Evolutionary conservation across 2,888 invertebrate species (phyloP).

Genomic region (Spicauda simplicius): DNA sequence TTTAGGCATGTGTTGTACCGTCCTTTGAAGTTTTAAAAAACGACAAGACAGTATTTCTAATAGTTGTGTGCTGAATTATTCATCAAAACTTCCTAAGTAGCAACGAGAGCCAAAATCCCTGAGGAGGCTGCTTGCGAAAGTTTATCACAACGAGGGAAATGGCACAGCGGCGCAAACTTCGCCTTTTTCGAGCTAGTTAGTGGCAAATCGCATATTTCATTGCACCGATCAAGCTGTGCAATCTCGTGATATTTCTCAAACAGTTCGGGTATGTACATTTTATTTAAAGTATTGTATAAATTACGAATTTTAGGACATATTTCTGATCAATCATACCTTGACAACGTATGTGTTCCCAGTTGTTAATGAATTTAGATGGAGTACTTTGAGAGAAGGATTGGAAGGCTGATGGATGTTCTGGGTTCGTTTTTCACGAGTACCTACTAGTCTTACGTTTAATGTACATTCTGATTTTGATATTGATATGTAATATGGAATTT

Average conservation of each 20-base stretch:
- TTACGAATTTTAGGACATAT: no score
- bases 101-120: conserved; percentile 2
- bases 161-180: conserved; percentile 3
- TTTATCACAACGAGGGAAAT: neutral
- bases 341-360: no score
- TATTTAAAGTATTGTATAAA: no score
- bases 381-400: no score
- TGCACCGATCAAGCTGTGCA: neutral
- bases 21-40: neutral
- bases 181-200: neutral
- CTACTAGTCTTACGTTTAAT: no score
- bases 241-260: neutral
- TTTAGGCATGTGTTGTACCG: neutral
- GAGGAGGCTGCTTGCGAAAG: neutral
- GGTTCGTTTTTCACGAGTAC: no score
- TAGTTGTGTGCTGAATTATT: conserved; percentile 1
- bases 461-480: no score
- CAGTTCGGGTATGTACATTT: neutral
- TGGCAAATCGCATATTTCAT: conserved; percentile 1
- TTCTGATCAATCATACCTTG: no score
- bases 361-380: no score
- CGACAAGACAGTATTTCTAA: neutral
- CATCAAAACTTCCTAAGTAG: neutral
- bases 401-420: no score
- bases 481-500: no score